These are phyloP conservation scores for Hozukius guyotensis DNA, from an alignment of 2,797 vertebrate genomes.

Conservation along the genomic window DNA sequence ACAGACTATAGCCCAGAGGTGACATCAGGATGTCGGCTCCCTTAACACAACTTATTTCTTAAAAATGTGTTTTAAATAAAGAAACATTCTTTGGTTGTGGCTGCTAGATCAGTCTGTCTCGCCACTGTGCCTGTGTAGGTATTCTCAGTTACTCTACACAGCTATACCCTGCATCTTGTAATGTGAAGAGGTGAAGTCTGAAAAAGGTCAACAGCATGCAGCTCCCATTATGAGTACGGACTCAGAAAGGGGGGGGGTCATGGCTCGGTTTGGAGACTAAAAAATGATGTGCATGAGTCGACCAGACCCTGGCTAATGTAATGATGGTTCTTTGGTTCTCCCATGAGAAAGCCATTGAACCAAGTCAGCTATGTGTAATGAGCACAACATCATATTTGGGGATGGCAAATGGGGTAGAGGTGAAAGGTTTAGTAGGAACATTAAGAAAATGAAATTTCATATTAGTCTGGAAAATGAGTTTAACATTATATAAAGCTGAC, in stretches of 20 bases:
- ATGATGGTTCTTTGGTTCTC: slow-evolving; percentile 53
- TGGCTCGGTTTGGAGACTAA: slow-evolving; percentile 17
- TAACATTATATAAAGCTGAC: not conserved
- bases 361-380: slow-evolving; percentile 26
- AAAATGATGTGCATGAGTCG: not conserved
- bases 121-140: no score
- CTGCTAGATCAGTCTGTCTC: not conserved
- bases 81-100: no score
- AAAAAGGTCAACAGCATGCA: not conserved
- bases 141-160: not conserved
- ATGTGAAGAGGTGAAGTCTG: not conserved
- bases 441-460: slow-evolving; percentile 26
- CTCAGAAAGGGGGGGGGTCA: slow-evolving; percentile 12
- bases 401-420: not conserved
- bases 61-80: not conserved
- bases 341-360: slow-evolving; percentile 16
- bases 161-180: not conserved
- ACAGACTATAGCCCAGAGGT: not conserved
- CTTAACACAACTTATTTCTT: not conserved
- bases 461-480: slow-evolving; percentile 12
- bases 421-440: slow-evolving; percentile 17
- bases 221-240: not conserved
- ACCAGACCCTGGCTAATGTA: slow-evolving; percentile 36
- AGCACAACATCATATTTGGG: slow-evolving; percentile 37
- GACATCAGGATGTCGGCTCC: not conserved